A percentile compares a stretch with the other conserved stretches of the same genome.
These are phyloP conservation scores for Bostrychus sinensis DNA, from an alignment of 2,113 vertebrate genomes.

Conservation along the genomic window DNA sequence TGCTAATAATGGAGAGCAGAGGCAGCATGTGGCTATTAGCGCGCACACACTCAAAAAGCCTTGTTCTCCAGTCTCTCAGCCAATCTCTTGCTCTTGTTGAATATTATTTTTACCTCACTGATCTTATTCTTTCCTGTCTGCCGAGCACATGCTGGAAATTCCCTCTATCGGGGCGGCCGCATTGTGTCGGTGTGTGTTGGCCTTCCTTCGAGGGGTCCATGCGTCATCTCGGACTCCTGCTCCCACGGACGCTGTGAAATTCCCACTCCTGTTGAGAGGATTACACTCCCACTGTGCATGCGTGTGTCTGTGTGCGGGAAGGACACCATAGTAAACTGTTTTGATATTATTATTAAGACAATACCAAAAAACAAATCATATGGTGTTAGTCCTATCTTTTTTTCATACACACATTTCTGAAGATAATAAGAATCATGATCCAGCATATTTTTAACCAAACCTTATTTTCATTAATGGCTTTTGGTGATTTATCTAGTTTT, in stretches of 20 bases:
- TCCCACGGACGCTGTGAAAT: conserved; percentile 73
- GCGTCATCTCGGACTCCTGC: conserved; percentile 66
- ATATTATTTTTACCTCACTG: conserved; percentile 65
- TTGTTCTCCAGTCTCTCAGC: conserved; percentile 63
- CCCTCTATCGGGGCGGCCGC: conserved; percentile 52
- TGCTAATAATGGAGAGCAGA: conserved; percentile 55
- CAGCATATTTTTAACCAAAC: too few relatives aligned
- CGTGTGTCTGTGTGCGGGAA: conserved; percentile 18
- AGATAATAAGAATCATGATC: neutral
- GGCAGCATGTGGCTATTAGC: conserved; percentile 57
- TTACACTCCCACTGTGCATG: conserved; percentile 52
- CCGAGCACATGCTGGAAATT: conserved; percentile 68
- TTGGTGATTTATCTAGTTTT: too few relatives aligned
- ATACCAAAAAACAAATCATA: too few relatives aligned
- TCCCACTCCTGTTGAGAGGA: conserved; percentile 74
- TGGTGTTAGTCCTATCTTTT: too few relatives aligned
- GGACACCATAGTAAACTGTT: neutral
- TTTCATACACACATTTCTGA: too few relatives aligned
- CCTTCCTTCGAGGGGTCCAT: conserved; percentile 62
- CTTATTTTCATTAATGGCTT: too few relatives aligned
- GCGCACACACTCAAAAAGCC: conserved; percentile 42
- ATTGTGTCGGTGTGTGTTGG: conserved; percentile 44
- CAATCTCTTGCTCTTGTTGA: conserved; percentile 52
- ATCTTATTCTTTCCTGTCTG: conserved; percentile 70
- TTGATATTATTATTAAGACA: neutral